phyloP scores from a whole-genome alignment of 2,888 invertebrate genomes.

The Allacma fusca region DNA sequence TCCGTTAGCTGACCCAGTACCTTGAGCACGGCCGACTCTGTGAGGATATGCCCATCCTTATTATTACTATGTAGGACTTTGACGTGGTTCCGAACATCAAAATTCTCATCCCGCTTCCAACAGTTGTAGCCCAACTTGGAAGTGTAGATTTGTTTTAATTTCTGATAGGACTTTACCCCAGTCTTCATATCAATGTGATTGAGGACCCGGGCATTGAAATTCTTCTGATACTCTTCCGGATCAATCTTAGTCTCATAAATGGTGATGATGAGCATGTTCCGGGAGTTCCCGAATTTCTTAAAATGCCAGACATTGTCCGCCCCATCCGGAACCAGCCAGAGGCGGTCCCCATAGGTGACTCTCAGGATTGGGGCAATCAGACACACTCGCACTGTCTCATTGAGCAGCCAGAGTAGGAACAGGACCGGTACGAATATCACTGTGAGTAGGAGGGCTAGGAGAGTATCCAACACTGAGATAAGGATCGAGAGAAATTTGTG shows the following conservation, averaged over 20 bases:
- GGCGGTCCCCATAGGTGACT: constrained; percentile 30
- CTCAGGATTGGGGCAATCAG: constrained; percentile 42
- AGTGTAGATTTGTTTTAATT: constrained; percentile 49
- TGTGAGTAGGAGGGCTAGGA: constrained; percentile 42
- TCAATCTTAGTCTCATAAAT: constrained; percentile 49
- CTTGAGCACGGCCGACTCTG: constrained; percentile 48
- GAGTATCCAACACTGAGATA: background rate
- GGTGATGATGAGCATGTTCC: constrained; percentile 47
- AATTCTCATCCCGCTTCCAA: constrained; percentile 47
- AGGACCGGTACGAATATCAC: constrained; percentile 48
- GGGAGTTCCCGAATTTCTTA: constrained; percentile 51
- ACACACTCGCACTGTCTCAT: constrained; percentile 48
- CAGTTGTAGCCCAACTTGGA: constrained; percentile 53
- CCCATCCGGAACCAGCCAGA: constrained; percentile 48
- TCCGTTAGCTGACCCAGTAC: constrained; percentile 45
- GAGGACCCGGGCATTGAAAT: constrained; percentile 48
- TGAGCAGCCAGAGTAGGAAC: constrained; percentile 46
- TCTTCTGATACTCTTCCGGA: constrained; percentile 42
- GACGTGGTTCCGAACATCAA: constrained; percentile 54
- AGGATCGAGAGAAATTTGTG: background rate
- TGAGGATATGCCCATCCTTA: constrained; percentile 45
- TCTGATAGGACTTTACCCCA: constrained; percentile 50
- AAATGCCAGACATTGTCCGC: constrained; percentile 56
- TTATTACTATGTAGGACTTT: constrained; percentile 36
- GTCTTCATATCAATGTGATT: constrained; percentile 42